Conservation (phyloP, 1,140 invertebrate species). For the Drosophila busckii region DNA sequence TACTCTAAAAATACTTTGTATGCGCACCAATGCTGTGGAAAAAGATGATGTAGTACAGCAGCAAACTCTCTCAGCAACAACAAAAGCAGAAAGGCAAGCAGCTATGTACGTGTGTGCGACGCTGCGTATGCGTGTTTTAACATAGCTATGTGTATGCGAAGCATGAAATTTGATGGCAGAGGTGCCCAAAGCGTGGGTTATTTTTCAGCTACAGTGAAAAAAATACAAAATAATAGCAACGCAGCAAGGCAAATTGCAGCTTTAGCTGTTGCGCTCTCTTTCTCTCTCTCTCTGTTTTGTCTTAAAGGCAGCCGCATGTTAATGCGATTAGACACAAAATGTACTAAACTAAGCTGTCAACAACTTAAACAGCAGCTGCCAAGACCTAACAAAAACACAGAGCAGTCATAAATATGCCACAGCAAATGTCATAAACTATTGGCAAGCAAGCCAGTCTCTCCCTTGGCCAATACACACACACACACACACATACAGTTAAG, state of each 20-base stretch:
- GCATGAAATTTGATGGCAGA: slow-evolving; percentile 51
- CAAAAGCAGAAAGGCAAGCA: no score
- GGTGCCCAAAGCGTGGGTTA: neutral
- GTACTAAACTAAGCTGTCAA: no score
- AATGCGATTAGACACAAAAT: slow-evolving; percentile 58
- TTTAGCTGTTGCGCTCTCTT: no score
- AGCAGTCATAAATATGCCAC: slow-evolving; percentile 40
- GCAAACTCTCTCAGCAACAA: no score
- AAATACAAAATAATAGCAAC: no score
- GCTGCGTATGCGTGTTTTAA: neutral
- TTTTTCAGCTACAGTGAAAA: slow-evolving; percentile 34
- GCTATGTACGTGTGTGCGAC: slow-evolving; percentile 21
- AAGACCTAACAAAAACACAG: slow-evolving; percentile 3
- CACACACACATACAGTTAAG: slow-evolving; percentile 6
- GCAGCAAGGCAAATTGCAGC: no score
- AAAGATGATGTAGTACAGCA: slow-evolving; percentile 51
- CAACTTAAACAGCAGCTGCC: no score
- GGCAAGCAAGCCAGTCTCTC: slow-evolving; percentile 28
- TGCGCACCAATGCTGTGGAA: slow-evolving; percentile 52
- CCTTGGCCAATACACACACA: slow-evolving; percentile 9
- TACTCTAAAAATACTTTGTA: slow-evolving; percentile 68
- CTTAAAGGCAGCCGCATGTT: slow-evolving; percentile 35
- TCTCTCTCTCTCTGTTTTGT: no score
- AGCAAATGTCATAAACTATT: slow-evolving; percentile 53
- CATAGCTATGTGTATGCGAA: slow-evolving; percentile 10